Conservation (phyloP, 2,888 invertebrate genomes). For the Macropis europaea region DNA sequence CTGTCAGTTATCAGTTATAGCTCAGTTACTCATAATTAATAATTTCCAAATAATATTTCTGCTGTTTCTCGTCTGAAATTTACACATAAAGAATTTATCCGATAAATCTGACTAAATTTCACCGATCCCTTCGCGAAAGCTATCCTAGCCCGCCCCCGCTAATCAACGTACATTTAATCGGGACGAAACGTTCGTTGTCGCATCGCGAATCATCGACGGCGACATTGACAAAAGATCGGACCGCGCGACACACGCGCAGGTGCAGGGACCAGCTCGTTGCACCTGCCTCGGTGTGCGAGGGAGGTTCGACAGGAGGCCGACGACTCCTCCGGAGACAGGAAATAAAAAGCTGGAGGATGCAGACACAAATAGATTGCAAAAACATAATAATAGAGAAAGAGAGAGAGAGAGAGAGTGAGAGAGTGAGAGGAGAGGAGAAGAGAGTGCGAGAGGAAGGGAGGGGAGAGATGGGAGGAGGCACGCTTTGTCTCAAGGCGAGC, state of each 20-base stretch:
- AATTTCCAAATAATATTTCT: no score
- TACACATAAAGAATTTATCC: no score
- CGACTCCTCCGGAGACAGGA: constrained; percentile 36
- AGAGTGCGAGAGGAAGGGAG: neutral
- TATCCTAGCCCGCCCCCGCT: no score
- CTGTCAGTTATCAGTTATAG: no score
- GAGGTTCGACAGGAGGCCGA: constrained; percentile 57
- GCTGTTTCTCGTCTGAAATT: no score
- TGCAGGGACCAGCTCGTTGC: constrained; percentile 2
- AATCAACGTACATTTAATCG: no score
- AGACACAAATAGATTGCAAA: constrained; percentile 80
- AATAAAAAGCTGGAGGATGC: constrained; percentile 66
- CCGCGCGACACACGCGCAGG: constrained; percentile 40
- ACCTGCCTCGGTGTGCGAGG: constrained; percentile 38
- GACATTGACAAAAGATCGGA: constrained; percentile 58
- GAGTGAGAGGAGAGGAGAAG: neutral
- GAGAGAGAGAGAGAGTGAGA: constrained; percentile 39
- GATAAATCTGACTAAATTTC: no score
- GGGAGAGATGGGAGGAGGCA: constrained; percentile 50
- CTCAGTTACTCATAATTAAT: no score
- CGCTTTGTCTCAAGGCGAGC: constrained; percentile 78
- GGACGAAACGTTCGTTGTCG: no score
- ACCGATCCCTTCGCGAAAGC: no score
- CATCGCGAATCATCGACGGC: constrained; percentile 14
- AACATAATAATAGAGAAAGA: constrained; percentile 79